Base-by-base conservation (phyloP, 1,140 invertebrate species). In the Nomia melanderi region DNA sequence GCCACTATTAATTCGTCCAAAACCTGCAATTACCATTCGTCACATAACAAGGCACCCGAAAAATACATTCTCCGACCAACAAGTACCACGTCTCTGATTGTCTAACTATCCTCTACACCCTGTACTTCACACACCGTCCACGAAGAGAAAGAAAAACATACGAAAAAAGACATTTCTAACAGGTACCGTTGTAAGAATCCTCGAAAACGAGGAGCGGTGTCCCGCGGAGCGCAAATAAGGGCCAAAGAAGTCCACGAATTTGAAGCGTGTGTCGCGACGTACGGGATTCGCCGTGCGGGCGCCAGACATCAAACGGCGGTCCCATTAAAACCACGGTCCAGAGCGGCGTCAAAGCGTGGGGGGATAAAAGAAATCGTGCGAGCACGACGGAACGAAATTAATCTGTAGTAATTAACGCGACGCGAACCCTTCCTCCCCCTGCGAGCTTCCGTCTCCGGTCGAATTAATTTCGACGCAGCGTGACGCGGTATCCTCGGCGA, bases 321-420 rank as follows among this genome's bases (percentile, higher is more conserved):
- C 47, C 47, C 47, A 50, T 50, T 50, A 50, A 50, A 56, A 56
- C 12, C 54, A 14, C 12, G 54, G 25, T 29, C 54, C 54, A 11
- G 14, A 11, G 25, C 56, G 17, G 17, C 6, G n/a, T 60, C 29
- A 29, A n/a, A 29, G 31, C 29, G 4, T 17, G 12, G 59, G 33
- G 33, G 33, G 33, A 39, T 23, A 20, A 41, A n/a, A 41, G 59
- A 25, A 39, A 25, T 41, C 11, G 31, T 9, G 31, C 23, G 11
- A 11, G 17, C 17, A 31, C n/a, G 36, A 36, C 4, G 14, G 11
- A 54, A 54, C 17, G 25, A 64, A 65, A 74, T 66, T 66, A 66
- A 74, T 74, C 36, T 27, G 20, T 12, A 23, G 36, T 64, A 74
- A 66, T 74, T 74, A 54, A 74, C 47, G 63, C 25, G 39, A 39